These are phyloP conservation scores for Aegotheles bennettii DNA, from an alignment of 2,113 vertebrate genomes.

Conservation along the genomic window DNA sequence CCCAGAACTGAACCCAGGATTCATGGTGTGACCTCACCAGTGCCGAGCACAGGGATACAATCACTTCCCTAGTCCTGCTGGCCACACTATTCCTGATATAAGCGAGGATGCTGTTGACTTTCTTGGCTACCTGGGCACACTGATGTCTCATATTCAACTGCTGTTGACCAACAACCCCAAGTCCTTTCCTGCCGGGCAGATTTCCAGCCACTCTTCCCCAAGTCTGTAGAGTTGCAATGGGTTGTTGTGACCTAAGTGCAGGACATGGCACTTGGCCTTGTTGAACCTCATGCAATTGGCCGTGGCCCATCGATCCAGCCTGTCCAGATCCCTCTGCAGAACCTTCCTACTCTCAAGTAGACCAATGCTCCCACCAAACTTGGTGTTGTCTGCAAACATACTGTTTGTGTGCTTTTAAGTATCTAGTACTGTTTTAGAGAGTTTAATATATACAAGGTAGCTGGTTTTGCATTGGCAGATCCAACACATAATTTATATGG, in stretches of 20 bases:
- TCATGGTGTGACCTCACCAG: accelerated
- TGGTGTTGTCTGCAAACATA: neutral
- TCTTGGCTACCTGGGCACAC: neutral
- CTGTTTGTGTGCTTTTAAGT: neutral
- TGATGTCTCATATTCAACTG: neutral
- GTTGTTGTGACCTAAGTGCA: too few relatives aligned
- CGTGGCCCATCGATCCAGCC: accelerated
- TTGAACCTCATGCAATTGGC: too few relatives aligned
- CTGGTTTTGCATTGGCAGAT: neutral
- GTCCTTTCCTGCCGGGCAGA: too few relatives aligned
- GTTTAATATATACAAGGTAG: neutral
- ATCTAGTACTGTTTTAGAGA: neutral
- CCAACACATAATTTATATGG: accelerated
- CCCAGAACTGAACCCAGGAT: neutral
- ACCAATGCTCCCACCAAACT: accelerated
- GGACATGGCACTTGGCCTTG: too few relatives aligned
- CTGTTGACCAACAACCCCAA: neutral
- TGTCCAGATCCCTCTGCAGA: neutral
- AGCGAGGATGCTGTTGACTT: accelerated
- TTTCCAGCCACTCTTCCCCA: too few relatives aligned
- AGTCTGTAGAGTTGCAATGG: too few relatives aligned
- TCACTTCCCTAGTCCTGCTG: neutral
- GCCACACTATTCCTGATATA: neutral
- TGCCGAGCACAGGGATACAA: too few relatives aligned
- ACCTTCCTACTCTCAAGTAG: neutral